Base-by-base conservation (phyloP, 2,113 vertebrate genomes). In the Podarcis cretensis region DNA sequence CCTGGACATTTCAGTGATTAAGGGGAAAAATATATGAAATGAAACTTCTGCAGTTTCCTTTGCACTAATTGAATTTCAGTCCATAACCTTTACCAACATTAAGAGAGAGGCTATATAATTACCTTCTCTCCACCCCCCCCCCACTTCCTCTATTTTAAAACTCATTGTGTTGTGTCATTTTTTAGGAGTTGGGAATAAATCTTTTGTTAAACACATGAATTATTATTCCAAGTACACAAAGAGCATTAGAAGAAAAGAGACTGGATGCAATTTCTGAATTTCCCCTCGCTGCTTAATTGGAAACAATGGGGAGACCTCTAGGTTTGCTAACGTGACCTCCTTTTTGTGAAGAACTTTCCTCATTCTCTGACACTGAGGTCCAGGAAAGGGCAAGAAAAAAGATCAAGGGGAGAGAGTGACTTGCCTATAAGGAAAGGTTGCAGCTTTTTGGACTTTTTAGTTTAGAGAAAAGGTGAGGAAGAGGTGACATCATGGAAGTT, bases 211-310 rank as follows among this genome's bases (percentile, higher is more conserved):
- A 78, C 92, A 32, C 91, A 93, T 94, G 91, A 91, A 96, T 96
- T 96, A 94, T 95, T 96, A 96, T 96, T 95, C 95, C 95, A 95
- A 95, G 88, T 92, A 86, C 91, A 93, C 91, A 92, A 94, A 94
- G 93, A 94, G 76, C 84, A 65, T 86, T 89, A 78, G 77, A 90
- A 92, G 82, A 90, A 94, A 95, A 71, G 89, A 92, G 63, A 76
- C 84, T 0, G 0, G 83, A 82, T 7, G 89, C 82, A 40, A 57
- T 0, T 95, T 86, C 83, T 93, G 57, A 54, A 79, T 14, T 68
- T 59, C 74, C 86, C 86, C 57, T 7, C 25, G 30, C 85, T 90
- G 84, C 76, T 89, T 73, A 92, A 83, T 90, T 90, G 93, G 90
- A 92, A 87, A 90, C 78, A 48, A 57, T 21, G 35, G 65, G 54